Conservation (phyloP, 2,113 vertebrate genomes). For the rat (Rattus norvegicus) region GRCr8 NC_086024.1:135965501-135966000, state of each 20-base stretch:
- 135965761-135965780: constrained; percentile 70
- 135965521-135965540: neutral
- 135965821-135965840: constrained; percentile 80
- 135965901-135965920: constrained; percentile 79
- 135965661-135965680: constrained; percentile 50
- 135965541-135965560: fast-evolving
- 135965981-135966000: constrained; percentile 91
- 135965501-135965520: too few relatives aligned
- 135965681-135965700: constrained; percentile 78
- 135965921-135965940: constrained; percentile 81
- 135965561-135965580: neutral
- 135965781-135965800: constrained; percentile 70
- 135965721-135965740: constrained; percentile 66
- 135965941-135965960: constrained; percentile 86
- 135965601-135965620: neutral
- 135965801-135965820: constrained; percentile 78
- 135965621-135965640: neutral
- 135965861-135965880: constrained; percentile 80
- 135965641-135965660: neutral
- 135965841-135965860: constrained; percentile 79
- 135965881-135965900: constrained; percentile 80
- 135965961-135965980: constrained; percentile 90
- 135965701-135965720: constrained; percentile 60
- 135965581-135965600: neutral
- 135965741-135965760: constrained; percentile 72